Percentiles rank a stretch among this genome's conserved stretches.
phyloP scores from a whole-genome alignment of 2,888 invertebrate species.

The Pterobdella sp. region DNA sequence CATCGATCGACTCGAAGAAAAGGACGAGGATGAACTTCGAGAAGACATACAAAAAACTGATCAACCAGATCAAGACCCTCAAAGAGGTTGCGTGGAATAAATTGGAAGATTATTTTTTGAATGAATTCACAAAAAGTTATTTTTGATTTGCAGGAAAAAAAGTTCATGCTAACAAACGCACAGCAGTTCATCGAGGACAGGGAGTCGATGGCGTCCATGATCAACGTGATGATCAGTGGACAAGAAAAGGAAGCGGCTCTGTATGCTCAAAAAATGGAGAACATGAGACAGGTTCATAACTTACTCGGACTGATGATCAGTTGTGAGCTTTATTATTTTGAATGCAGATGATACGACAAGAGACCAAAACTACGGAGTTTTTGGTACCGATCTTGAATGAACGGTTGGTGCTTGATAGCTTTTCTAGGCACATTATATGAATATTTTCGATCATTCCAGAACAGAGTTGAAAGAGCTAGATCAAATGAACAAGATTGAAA shows the following conservation, averaged over 20 bases:
- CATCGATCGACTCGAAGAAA: slow-evolving; percentile 22
- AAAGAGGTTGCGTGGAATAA: not conserved
- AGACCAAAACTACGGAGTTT: slow-evolving; percentile 26
- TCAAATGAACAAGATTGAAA: not conserved
- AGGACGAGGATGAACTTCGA: slow-evolving; percentile 5
- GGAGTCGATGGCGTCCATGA: slow-evolving; percentile 24
- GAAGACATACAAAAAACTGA: slow-evolving; percentile 13
- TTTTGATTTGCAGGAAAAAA: not conserved
- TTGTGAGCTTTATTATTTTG: not conserved
- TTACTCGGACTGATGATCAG: not conserved
- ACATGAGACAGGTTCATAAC: slow-evolving; percentile 21
- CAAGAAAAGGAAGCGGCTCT: slow-evolving; percentile 23
- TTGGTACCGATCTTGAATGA: slow-evolving; percentile 20
- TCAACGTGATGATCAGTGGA: slow-evolving; percentile 24
- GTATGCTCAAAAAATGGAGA: slow-evolving; percentile 25
- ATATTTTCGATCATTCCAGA: too few species aligned
- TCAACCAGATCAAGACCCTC: slow-evolving; percentile 17
- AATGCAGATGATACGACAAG: slow-evolving; percentile 23
- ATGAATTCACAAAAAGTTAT: not conserved
- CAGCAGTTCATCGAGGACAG: slow-evolving; percentile 25
- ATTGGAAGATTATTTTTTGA: slow-evolving; percentile 6
- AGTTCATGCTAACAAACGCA: slow-evolving; percentile 14
- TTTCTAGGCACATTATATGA: too few species aligned
- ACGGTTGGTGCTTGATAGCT: not conserved
- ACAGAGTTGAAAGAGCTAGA: slow-evolving; percentile 15